Conservation (phyloP, 2,797 vertebrate species). For the Okamejei kenojei region DNA sequence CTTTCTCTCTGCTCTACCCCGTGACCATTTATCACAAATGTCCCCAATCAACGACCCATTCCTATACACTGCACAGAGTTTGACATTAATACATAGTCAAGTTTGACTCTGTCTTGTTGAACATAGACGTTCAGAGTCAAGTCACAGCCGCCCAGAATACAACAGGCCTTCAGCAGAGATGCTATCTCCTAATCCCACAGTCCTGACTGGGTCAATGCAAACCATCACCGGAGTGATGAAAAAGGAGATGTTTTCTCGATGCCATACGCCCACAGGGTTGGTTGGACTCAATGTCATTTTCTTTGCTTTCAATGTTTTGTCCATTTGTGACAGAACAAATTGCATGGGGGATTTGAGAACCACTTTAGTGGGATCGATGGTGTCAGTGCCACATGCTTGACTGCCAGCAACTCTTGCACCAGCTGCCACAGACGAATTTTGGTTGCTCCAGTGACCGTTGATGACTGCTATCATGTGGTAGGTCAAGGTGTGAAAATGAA, state of each 20-base stretch:
- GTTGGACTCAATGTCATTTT: conserved; percentile 63
- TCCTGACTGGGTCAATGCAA: conserved; percentile 81
- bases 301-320: conserved; percentile 46
- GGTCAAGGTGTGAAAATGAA: conserved; percentile 93
- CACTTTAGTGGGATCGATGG: conserved; percentile 66
- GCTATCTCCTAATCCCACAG: conserved; percentile 88
- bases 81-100: background rate
- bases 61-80: background rate
- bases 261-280: conserved; percentile 74
- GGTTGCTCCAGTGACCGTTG: conserved; percentile 88
- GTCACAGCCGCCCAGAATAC: conserved; percentile 67
- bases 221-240: conserved; percentile 82
- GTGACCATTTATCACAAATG: no score
- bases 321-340: conserved; percentile 70
- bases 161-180: conserved; percentile 91
- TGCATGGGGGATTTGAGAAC: conserved; percentile 71
- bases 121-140: conserved; percentile 1
- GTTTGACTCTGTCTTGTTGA: background rate
- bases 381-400: conserved; percentile 75
- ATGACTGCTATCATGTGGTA: conserved; percentile 87
- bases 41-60: background rate
- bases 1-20: background rate
- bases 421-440: conserved; percentile 76
- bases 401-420: conserved; percentile 80
- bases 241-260: conserved; percentile 72